A percentile compares a stretch with the other conserved stretches of the same genome.
Conservation (phyloP, 2,113 vertebrate genomes). For the Circaetus gallicus region DNA sequence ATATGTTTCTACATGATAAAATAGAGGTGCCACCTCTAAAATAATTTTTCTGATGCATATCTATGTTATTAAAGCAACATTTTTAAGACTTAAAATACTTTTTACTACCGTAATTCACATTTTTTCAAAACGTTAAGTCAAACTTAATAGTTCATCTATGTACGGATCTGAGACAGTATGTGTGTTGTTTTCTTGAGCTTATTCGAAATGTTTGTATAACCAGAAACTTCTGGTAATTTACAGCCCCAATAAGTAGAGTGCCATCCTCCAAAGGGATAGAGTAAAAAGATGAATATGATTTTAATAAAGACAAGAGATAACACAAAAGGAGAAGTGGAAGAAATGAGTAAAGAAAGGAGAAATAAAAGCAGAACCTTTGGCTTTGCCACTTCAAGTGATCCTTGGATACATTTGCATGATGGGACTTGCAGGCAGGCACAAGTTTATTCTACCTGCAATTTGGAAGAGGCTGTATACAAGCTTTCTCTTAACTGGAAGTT, state of each 20-base stretch:
- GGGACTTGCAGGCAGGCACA: neutral
- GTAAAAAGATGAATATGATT: neutral
- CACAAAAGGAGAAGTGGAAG: neutral
- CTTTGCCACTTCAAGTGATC: neutral
- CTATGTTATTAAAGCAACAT: neutral
- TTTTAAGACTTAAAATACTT: neutral
- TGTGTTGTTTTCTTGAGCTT: neutral
- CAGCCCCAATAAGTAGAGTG: neutral
- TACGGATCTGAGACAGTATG: neutral
- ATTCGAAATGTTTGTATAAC: neutral
- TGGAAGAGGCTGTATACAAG: neutral
- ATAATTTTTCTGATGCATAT: neutral
- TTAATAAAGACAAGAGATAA: neutral
- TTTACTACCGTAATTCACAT: neutral
- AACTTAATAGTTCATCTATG: neutral
- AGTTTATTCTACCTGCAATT: neutral
- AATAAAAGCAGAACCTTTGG: neutral
- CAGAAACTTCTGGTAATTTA: neutral
- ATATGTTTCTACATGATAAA: neutral
- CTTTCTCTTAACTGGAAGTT: neutral
- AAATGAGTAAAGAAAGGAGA: neutral
- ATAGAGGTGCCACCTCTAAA: neutral
- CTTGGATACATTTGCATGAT: neutral
- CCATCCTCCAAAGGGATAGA: neutral
- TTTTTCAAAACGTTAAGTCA: neutral